Evolutionary conservation across 1,140 invertebrate species (phyloP).

Genomic region (Reticulitermes speratus): DNA sequence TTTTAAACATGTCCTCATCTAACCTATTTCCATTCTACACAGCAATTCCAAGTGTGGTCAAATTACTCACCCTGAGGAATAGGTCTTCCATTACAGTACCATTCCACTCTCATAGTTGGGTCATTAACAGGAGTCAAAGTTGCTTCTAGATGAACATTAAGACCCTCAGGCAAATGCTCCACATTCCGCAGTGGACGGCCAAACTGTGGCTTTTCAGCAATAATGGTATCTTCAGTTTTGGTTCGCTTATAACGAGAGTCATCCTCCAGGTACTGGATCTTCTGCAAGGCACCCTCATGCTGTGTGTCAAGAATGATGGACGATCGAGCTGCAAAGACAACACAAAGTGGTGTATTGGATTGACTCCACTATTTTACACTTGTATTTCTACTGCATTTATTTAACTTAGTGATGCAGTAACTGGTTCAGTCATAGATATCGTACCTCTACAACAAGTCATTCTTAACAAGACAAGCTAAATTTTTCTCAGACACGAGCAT

Average conservation of each 20-base stretch:
- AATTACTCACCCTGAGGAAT: slow-evolving; percentile 69
- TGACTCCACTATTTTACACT: neutral
- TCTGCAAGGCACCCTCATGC: slow-evolving; percentile 89
- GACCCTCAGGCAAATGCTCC: slow-evolving; percentile 81
- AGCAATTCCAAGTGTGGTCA: too few relatives aligned
- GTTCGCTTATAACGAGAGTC: slow-evolving; percentile 73
- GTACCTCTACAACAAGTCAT: too few relatives aligned
- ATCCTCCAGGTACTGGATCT: slow-evolving; percentile 90
- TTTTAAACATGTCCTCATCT: neutral
- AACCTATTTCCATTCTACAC: too few relatives aligned
- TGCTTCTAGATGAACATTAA: slow-evolving; percentile 91
- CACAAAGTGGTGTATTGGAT: slow-evolving; percentile 20
- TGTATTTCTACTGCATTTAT: too few relatives aligned
- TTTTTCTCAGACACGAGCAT: too few relatives aligned
- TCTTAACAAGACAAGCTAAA: too few relatives aligned
- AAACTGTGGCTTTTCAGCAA: slow-evolving; percentile 84
- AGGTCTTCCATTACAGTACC: slow-evolving; percentile 89
- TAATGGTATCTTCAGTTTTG: slow-evolving; percentile 67
- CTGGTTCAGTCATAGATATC: too few relatives aligned
- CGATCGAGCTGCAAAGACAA: slow-evolving; percentile 65
- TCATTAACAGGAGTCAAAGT: slow-evolving; percentile 93
- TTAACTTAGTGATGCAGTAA: too few relatives aligned
- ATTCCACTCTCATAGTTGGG: slow-evolving; percentile 92
- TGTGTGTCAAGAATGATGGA: slow-evolving; percentile 91
- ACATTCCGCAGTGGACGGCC: slow-evolving; percentile 83